Percentiles rank a stretch among this genome's conserved stretches.
These are phyloP conservation scores for Labroides dimidiatus DNA, from an alignment of 2,797 vertebrate genomes.

Conservation along the genomic window DNA sequence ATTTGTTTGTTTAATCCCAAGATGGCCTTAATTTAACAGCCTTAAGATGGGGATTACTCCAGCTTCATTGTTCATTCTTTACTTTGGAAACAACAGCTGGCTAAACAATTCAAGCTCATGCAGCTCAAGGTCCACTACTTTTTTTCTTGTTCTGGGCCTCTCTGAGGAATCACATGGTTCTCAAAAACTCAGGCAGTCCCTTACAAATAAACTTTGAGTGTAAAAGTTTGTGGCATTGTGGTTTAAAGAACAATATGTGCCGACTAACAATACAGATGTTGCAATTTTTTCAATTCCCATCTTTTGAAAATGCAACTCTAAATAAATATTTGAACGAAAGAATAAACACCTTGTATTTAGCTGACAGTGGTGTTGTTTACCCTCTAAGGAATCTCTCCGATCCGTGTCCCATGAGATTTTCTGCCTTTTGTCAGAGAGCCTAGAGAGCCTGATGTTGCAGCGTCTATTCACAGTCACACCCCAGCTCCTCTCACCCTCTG, in stretches of 20 bases:
- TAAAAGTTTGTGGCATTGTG: not conserved
- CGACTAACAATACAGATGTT: not conserved
- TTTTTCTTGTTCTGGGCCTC: not conserved
- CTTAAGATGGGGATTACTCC: not conserved
- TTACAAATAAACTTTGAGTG: not conserved
- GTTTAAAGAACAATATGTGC: not conserved
- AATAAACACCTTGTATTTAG: not conserved
- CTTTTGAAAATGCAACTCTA: not conserved
- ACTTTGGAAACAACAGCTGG: not conserved
- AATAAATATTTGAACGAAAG: not conserved
- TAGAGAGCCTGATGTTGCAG: not conserved
- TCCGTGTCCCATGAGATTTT: slow-evolving; percentile 20
- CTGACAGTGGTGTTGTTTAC: not conserved
- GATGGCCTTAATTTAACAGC: not conserved
- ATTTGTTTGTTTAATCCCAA: not conserved
- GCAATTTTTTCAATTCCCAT: not conserved
- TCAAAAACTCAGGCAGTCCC: not conserved
- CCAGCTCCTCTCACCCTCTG: slow-evolving; percentile 3
- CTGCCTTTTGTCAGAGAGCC: slow-evolving; percentile 8
- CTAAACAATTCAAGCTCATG: not conserved
- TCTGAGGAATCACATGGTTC: not conserved
- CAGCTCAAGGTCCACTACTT: not conserved
- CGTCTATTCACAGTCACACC: slow-evolving; percentile 15
- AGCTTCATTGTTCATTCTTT: slow-evolving; percentile 9
- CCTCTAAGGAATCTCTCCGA: not conserved